Base-by-base conservation (phyloP, 2,113 vertebrate genomes). In the Sula dactylatra region DNA sequence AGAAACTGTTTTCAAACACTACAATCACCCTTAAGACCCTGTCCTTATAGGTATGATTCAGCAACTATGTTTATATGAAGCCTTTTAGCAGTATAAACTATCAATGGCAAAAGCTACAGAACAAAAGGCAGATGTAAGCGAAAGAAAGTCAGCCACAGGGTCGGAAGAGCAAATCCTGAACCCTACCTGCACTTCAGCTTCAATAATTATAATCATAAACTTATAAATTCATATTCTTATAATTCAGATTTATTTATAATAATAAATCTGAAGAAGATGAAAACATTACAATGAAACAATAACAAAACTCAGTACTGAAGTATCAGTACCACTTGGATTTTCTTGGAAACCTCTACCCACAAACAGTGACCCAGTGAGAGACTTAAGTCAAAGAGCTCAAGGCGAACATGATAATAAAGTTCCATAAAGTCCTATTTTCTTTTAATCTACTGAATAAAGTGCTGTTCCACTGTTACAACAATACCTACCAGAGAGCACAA, bases 401-500 rank as follows among this genome's bases (percentile, higher is more conserved):
- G 69, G 67, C 24, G 92, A n/a, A 11, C 19, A 56, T 5, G 2
- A 73, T 40, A 44, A 77, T 9, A 44, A 24, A 8, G 44, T 34
- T 38, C 38, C 32, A 40, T 31, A 1, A 78, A 66, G 54, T 38
- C 29, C 45, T n/a, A 3, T 29, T 40, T 88, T 69, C 10, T 80
- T 61, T 54, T 29, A 58, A 81, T 20, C 10, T 62, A 47, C 27
- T 29, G 24, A 89, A 87, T 14, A 56, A 87, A 82, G 26, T 1
- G 1, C 19, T 72, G 31, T 44, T 88, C 13, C 49, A 21, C 19
- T 84, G 18, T 55, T 61, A 85, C 34, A 89, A 16, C 24, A 65
- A 82, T 73, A 97, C 96, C 49, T 93, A 97, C 99, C 99, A 89
- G 99, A 99, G 45, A 99, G 98, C 79, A 99, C 99, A 96, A 99